A percentile compares a stretch with the other conserved stretches of the same genome.
These are phyloP conservation scores for Himalopsyche phryganea DNA, from an alignment of 1,140 invertebrate species.

Conservation along the genomic window DNA sequence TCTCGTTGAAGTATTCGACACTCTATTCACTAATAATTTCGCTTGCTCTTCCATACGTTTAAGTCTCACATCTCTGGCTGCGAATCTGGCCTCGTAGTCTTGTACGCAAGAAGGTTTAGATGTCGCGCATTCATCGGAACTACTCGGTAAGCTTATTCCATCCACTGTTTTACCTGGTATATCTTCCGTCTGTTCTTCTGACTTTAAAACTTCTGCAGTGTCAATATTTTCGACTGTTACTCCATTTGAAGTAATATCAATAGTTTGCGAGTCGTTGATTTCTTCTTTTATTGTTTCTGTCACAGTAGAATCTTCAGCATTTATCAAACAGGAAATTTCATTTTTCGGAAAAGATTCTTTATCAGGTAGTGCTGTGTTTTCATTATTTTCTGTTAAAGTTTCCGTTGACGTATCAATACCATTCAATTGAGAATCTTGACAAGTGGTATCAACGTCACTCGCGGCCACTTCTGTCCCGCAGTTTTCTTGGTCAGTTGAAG, in stretches of 20 bases:
- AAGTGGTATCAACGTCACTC: not conserved
- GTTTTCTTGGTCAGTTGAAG: slow-evolving; percentile 1
- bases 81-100: slow-evolving; percentile 49
- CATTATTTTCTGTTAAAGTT: slow-evolving; percentile 15
- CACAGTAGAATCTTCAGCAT: not conserved
- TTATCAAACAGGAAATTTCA: not conserved
- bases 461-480: not conserved
- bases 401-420: not conserved
- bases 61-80: slow-evolving; percentile 45
- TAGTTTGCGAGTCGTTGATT: not conserved
- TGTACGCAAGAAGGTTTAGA: slow-evolving; percentile 40
- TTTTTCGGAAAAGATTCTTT: not conserved
- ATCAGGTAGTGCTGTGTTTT: slow-evolving; percentile 7
- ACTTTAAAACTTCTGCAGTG: not conserved
- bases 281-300: not conserved
- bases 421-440: not conserved
- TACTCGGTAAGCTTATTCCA: not conserved
- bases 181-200: slow-evolving; percentile 3
- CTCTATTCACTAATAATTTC: slow-evolving; percentile 49
- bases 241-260: not conserved
- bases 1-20: slow-evolving; percentile 49
- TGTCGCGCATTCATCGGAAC: slow-evolving; percentile 30
- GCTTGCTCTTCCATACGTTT: slow-evolving; percentile 51
- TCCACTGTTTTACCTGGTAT: not conserved
- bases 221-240: not conserved